phyloP scores from a whole-genome alignment of 1,140 invertebrate species.

The Drosophila guanche region DNA sequence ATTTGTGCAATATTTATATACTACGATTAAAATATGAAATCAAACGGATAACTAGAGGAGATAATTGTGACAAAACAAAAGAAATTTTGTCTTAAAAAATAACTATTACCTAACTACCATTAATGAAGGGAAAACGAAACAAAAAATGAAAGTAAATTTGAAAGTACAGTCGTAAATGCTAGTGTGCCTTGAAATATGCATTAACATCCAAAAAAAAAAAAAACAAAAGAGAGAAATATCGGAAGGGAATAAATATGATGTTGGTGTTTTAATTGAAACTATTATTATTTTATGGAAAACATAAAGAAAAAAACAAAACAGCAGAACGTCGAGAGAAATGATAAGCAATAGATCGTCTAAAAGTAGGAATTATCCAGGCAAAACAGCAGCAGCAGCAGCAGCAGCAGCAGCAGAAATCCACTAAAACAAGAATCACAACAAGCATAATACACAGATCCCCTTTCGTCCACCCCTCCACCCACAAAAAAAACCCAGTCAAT shows the following conservation, averaged over 20 bases:
- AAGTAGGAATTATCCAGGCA: slow-evolving; percentile 26
- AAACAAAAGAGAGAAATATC: slow-evolving; percentile 25
- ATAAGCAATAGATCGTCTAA: slow-evolving; percentile 56
- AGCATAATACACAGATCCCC: slow-evolving; percentile 67
- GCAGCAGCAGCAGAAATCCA: slow-evolving; percentile 28
- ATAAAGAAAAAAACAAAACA: slow-evolving; percentile 8
- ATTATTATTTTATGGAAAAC: slow-evolving; percentile 41
- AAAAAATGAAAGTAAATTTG: slow-evolving; percentile 52
- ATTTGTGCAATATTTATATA: slow-evolving; percentile 81
- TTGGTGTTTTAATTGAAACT: slow-evolving; percentile 53
- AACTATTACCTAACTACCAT: slow-evolving; percentile 31
- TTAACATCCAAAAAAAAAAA: slow-evolving; percentile 58
- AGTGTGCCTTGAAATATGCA: slow-evolving; percentile 82
- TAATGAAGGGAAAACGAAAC: slow-evolving; percentile 41
- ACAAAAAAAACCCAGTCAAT: slow-evolving; percentile 24
- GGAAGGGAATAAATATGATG: slow-evolving; percentile 32
- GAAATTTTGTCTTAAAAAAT: slow-evolving; percentile 14
- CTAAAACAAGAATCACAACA: slow-evolving; percentile 63
- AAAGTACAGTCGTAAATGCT: slow-evolving; percentile 79
- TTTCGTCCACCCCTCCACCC: slow-evolving; percentile 39
- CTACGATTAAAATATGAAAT: slow-evolving; percentile 58
- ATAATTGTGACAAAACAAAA: slow-evolving; percentile 51
- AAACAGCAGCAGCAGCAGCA: not conserved
- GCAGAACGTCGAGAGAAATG: slow-evolving; percentile 15
- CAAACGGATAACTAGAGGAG: slow-evolving; percentile 38